Evolutionary conservation across 2,797 vertebrate species (phyloP), one percentile per base, ranked within the genome.

Genomic region (Mus minutoides): DNA sequence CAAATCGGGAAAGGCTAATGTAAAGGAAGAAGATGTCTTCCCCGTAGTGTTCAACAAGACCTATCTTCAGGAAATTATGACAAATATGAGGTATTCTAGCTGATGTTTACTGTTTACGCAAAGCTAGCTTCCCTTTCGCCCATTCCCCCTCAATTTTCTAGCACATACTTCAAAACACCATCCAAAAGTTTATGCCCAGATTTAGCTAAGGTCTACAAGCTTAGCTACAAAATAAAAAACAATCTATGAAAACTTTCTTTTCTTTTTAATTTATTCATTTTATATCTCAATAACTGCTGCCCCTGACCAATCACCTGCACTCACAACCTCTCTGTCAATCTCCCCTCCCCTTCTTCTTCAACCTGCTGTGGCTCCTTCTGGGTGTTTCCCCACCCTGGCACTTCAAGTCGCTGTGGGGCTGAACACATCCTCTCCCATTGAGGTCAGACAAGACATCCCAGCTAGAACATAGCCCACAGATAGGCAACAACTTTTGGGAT

Each of bases 141-240:
- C 46, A 6, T 16, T 58, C 24, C 75, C 92, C 78, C 29, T 95
- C 67, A 85, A 10, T 4, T 54, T 77, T n/a, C 19, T 29, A 82
- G 19, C 93, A 12, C 64, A 79, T 83, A 13, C 17, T 88, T 93
- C 43, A 90, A 87, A 91, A 93, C 46, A 64, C 1, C 14, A 90
- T 14, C 24, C 19, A 1, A 37, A 64, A 71, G 19, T 29, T 13
- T 93, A 86, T 64, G 69, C 11, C 19, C 88, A 92, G 14, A 94
- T 52, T 77, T 64, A 88, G 40, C 31, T 52, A 95, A 94, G 40
- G 73, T 12, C 17, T 78, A 80, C 1, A 94, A 40, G 26, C 13
- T 76, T 93, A 91, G 73, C 34, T 77, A 37, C 31, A 83, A 94
- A 94, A 88, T 56, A 94, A 92, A 4, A 46, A 46, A 46, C 3